Percentiles rank a stretch among this genome's conserved stretches.
Evolutionary conservation across 2,888 invertebrate genomes (phyloP).

Genomic region (Exephanes ischioxanthus): DNA sequence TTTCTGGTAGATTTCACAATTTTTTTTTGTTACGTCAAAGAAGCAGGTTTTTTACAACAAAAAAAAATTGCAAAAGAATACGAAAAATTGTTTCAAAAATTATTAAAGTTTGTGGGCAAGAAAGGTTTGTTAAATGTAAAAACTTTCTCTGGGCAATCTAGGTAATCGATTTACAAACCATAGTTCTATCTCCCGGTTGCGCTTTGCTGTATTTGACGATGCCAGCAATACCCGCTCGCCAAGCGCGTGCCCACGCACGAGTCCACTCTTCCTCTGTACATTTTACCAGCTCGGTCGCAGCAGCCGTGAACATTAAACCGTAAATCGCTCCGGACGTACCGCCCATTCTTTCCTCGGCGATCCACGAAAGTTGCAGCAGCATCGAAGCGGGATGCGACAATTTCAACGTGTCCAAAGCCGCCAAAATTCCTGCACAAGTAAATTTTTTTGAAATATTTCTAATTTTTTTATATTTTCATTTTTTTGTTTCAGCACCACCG

Average conservation of each 20-base stretch:
- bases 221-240: slow-evolving; percentile 87
- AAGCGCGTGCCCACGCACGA: slow-evolving; percentile 86
- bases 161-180: slow-evolving; percentile 85
- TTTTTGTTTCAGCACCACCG: slow-evolving; percentile 45
- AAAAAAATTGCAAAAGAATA: background rate
- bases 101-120: background rate
- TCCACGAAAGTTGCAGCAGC: slow-evolving; percentile 86
- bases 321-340: slow-evolving; percentile 93
- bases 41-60: background rate
- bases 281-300: slow-evolving; percentile 84
- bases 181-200: slow-evolving; percentile 90
- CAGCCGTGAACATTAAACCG: slow-evolving; percentile 90
- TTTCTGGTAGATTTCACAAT: background rate
- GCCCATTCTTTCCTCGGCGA: slow-evolving; percentile 91
- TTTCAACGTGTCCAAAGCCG: slow-evolving; percentile 71
- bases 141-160: background rate
- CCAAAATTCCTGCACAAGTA: slow-evolving; percentile 75
- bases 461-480: background rate
- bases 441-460: background rate
- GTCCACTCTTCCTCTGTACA: slow-evolving; percentile 66
- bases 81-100: background rate
- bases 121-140: background rate
- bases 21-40: background rate
- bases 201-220: slow-evolving; percentile 91
- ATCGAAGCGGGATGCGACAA: slow-evolving; percentile 84